Base-by-base conservation (phyloP, 2,113 vertebrate species). In the Pica pica region DNA sequence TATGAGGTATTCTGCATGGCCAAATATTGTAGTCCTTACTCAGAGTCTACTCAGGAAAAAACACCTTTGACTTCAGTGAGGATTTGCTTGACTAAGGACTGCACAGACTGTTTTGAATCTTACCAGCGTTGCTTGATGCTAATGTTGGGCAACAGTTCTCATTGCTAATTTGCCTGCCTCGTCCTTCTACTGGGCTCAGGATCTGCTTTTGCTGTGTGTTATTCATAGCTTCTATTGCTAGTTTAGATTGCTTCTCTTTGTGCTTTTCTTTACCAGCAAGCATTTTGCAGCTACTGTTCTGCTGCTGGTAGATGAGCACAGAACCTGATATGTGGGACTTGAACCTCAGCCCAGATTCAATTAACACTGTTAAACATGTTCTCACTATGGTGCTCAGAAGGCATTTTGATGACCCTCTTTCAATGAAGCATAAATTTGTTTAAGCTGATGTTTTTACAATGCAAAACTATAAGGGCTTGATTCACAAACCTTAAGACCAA, bases 261-360 rank as follows among this genome's bases (percentile, higher is more conserved):
- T 92, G 69, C 41, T 90, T 85, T 90, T 50, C 37, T 52, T 83
- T 93, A 91, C 84, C 56, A 94, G 65, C 85, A 88, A 95, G 86
- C n/a, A 52, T 77, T 94, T 91, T 88, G 49, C 70, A 90, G 90
- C 86, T 87, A 70, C 90, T 92, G 82, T 94, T 95, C 65, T 71
- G 74, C 83, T 91, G 75, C 78, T 88, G 71, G 61, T 95, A 74
- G 69, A 87, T 83, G 67, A 83, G 82, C 85, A 68, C 86, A 86
- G 83, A 97, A 95, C 83, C 89, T 92, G 85, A 78, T 91, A 82
- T 81, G 74, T 49, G 42, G 80, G 94, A 94, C 67, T 91, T 90
- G 93, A 93, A 95, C 91, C 80, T 93, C 82, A 92, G 93, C 91
- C 95, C 95, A 96, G 84, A 94, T 94, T 95, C 83, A 89, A 96